phyloP scores from a whole-genome alignment of 2,888 invertebrate genomes.

The Mechanitis messenoides region DNA sequence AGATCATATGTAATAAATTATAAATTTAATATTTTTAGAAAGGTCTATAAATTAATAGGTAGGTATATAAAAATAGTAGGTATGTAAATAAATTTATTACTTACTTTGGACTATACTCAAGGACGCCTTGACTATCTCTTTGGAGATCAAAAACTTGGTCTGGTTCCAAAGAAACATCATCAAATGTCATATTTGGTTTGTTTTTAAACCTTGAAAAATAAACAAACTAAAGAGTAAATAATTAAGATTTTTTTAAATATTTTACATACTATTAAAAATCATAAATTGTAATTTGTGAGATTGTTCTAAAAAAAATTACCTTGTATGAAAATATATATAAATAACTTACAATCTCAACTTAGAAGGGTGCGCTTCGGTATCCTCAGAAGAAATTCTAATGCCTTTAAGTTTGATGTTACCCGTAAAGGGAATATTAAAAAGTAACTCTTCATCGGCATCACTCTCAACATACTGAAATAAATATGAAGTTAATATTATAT shows the following conservation, averaged over 20 bases:
- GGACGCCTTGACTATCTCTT: constrained; percentile 84
- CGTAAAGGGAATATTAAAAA: constrained; percentile 98
- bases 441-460: constrained; percentile 95
- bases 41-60: too few species aligned
- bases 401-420: constrained; percentile 97
- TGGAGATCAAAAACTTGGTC: constrained; percentile 95
- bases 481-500: constrained; percentile 7
- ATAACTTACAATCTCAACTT: constrained; percentile 88
- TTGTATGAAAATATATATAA: background rate
- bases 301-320: background rate
- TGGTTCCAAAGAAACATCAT: constrained; percentile 83
- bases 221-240: background rate
- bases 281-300: background rate
- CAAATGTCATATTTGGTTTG: constrained; percentile 95
- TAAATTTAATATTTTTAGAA: too few species aligned
- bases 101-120: constrained; percentile 95
- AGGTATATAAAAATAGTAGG: too few species aligned
- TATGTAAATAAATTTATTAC: constrained; percentile 34
- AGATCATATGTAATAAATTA: too few species aligned
- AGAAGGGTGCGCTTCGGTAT: constrained; percentile 89
- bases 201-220: constrained; percentile 87
- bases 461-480: constrained; percentile 91
- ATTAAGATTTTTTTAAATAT: too few species aligned
- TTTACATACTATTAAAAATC: too few species aligned
- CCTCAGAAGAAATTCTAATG: constrained; percentile 92